A percentile compares a stretch with the other conserved stretches of the same genome.
phyloP scores from a whole-genome alignment of 2,113 vertebrate genomes.

The Ammospiza caudacuta region DNA sequence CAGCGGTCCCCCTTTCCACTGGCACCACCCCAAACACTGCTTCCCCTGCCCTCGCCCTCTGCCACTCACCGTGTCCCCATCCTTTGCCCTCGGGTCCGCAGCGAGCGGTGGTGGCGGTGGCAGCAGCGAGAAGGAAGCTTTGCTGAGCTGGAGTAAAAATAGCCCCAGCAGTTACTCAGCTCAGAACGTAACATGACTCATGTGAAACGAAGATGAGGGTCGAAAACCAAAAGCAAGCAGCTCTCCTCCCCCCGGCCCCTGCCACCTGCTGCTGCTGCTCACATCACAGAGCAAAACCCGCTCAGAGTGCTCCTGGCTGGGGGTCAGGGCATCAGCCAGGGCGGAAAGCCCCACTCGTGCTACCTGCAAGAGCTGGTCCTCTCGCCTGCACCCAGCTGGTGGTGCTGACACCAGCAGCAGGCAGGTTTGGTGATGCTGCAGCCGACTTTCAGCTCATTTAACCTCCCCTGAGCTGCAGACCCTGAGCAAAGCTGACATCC shows the following conservation, averaged over 20 bases:
- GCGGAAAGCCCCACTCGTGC: rapidly evolving
- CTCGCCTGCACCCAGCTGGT: background rate
- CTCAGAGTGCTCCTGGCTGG: rapidly evolving
- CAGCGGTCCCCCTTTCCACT: constrained; percentile 44
- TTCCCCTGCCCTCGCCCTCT: constrained; percentile 41
- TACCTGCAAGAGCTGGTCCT: background rate
- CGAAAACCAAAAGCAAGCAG: constrained; percentile 40
- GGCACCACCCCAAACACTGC: constrained; percentile 9
- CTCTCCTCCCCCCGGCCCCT: background rate
- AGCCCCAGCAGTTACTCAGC: constrained; percentile 83
- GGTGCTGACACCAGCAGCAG: background rate
- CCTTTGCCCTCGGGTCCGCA: constrained; percentile 24
- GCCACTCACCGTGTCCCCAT: constrained; percentile 69
- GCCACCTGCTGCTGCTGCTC: background rate
- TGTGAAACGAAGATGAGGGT: constrained; percentile 69
- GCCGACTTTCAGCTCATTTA: background rate
- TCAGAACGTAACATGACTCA: constrained; percentile 81
- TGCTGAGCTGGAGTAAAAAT: constrained; percentile 78
- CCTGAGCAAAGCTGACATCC: background rate
- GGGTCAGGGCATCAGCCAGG: background rate
- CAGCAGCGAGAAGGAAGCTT: constrained; percentile 75
- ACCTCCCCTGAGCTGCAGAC: rapidly evolving
- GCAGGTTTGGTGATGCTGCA: background rate
- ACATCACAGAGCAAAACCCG: background rate
- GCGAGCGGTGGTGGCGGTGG: background rate